Conservation (phyloP, 2,888 invertebrate species). For the Junonia oenone region DNA sequence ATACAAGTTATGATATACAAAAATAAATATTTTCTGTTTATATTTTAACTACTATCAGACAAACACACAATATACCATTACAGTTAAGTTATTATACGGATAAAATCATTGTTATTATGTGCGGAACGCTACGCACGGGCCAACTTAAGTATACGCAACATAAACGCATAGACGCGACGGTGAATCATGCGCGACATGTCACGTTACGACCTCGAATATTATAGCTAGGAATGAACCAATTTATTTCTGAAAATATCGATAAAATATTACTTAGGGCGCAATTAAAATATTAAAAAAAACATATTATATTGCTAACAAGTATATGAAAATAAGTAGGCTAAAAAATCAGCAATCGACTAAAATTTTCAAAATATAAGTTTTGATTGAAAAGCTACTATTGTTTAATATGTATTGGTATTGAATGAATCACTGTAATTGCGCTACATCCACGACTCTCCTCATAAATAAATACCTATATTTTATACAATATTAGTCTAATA, state of each 20-base stretch:
- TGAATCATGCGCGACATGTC: conserved; percentile 69
- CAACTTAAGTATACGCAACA: conserved; percentile 18
- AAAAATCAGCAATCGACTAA: no score
- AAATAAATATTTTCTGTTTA: neutral
- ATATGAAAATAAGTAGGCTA: no score
- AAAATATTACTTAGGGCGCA: conserved; percentile 23
- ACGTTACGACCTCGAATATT: conserved; percentile 63
- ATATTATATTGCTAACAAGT: no score
- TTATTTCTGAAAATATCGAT: conserved; percentile 38
- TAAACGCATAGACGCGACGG: conserved; percentile 49
- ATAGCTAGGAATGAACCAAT: conserved; percentile 43
- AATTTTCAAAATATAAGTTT: no score
- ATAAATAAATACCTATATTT: no score
- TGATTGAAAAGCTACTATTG: no score
- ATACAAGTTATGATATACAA: no score
- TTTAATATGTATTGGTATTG: neutral
- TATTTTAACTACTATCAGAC: neutral
- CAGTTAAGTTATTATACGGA: neutral
- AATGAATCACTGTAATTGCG: no score
- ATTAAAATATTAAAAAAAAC: no score
- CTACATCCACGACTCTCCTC: no score
- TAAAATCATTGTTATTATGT: conserved; percentile 12
- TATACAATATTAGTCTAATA: no score
- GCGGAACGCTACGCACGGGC: conserved; percentile 3
- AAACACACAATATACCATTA: neutral